Percentiles rank a stretch among this genome's conserved stretches.
These are phyloP conservation scores for Heliconius hermathena DNA, from an alignment of 1,140 invertebrate species.

Conservation along the genomic window DNA sequence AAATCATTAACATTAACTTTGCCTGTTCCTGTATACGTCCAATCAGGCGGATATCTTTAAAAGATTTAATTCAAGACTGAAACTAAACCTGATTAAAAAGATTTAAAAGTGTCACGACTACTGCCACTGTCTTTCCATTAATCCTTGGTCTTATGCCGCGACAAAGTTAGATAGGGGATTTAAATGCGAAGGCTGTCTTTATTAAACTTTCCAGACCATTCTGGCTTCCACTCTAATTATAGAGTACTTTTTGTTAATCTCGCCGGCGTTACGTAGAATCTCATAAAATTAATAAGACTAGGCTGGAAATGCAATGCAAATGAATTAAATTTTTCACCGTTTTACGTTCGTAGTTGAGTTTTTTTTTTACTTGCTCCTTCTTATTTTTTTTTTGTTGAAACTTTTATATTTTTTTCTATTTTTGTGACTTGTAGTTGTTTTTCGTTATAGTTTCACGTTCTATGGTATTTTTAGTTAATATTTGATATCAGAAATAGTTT, in stretches of 20 bases:
- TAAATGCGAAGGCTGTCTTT: constrained; percentile 44
- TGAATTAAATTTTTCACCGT: not conserved
- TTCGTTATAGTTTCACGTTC: too few relatives aligned
- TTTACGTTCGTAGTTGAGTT: not conserved
- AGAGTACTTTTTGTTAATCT: constrained; percentile 22
- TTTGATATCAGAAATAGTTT: too few relatives aligned
- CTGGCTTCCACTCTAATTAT: constrained; percentile 31
- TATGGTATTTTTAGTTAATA: too few relatives aligned
- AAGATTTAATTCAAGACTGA: constrained; percentile 38
- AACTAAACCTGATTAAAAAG: constrained; percentile 46
- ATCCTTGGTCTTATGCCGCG: constrained; percentile 42
- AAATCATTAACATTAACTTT: too few relatives aligned
- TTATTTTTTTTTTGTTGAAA: too few relatives aligned
- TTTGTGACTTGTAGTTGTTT: too few relatives aligned
- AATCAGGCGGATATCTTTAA: constrained; percentile 28
- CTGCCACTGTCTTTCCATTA: constrained; percentile 42
- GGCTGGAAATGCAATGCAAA: constrained; percentile 7
- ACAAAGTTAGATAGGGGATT: constrained; percentile 49
- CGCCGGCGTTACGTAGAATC: constrained; percentile 11
- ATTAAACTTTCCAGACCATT: constrained; percentile 44
- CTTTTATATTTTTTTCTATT: too few relatives aligned
- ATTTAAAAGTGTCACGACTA: constrained; percentile 44
- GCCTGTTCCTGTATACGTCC: constrained; percentile 13
- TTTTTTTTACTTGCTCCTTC: too few relatives aligned
- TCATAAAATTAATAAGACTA: constrained; percentile 19